Base-by-base conservation (phyloP, 1,140 invertebrate genomes). In the Heliconius eleuchia region DNA sequence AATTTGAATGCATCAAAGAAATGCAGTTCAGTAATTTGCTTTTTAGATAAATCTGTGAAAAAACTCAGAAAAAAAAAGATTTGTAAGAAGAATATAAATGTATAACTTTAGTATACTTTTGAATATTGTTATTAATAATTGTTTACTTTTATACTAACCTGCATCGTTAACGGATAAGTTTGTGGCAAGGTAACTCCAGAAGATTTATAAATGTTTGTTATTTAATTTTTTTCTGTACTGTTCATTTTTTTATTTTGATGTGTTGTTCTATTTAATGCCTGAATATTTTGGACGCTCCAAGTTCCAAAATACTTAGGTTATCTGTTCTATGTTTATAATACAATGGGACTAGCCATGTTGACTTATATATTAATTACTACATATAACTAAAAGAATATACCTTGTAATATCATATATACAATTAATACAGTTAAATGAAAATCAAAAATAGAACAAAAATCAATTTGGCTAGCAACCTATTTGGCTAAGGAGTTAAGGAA, bases 111-210 rank as follows among this genome's bases (percentile, higher is more conserved):
- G 18, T 39, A 19, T 60, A 55, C 52, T 55, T 55, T 55, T 55
- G 19, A 19, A 55, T 19, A 19, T 55, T 55, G 19, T 55, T 55
- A 55, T 55, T 55, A 55, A 55, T 55, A 55, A 55, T 55, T 19
- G n/a, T 57, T 57, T 57, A 57, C 55, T 57, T 57, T 57, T 57
- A 23, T 57, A 57, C n/a, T 9, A 57, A 57, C 55, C 55, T 57
- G n/a, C 55, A 57, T 57, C n/a, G 55, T 23, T 19, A 57, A 23
- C 23, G 55, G 55, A 57, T 23, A 23, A 57, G 55, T 57, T 57
- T 57, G 18, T 23, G n/a, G 6, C 55, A 57, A 57, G 55, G 55
- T 57, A 57, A 57, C 55, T n/a, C n/a, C 9, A 23, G 55, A 23
- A 57, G 55, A 57, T 57, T 9, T 57, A 57, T 23, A 57, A 23